Conservation (phyloP, 2,113 vertebrate genomes). For the Capreolus pygargus region DNA sequence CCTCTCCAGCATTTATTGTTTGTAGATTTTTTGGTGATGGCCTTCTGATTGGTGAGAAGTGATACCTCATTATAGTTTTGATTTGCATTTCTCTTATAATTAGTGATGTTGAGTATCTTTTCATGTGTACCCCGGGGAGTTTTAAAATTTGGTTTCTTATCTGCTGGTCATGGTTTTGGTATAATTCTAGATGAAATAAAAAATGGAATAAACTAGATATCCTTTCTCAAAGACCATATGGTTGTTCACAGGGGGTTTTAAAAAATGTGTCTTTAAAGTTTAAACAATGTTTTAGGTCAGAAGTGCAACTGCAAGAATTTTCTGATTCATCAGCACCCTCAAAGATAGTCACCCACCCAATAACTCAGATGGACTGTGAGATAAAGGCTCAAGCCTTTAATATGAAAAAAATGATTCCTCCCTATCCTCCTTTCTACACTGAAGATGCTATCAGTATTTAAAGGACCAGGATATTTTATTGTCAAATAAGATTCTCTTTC, state of each 20-base stretch:
- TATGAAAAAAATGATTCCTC: background rate
- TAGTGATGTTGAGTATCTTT: background rate
- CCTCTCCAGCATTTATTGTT: background rate
- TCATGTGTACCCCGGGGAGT: background rate
- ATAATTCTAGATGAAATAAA: constrained; percentile 10
- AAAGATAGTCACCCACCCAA: background rate
- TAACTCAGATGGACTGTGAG: background rate
- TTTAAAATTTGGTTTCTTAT: background rate
- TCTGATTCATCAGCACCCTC: background rate
- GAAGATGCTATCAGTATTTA: background rate
- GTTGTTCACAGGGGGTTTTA: background rate
- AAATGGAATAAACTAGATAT: background rate
- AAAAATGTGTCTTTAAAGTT: background rate
- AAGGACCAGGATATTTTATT: constrained; percentile 2
- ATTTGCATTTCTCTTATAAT: background rate
- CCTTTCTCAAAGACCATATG: background rate
- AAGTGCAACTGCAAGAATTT: background rate
- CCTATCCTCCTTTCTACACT: background rate
- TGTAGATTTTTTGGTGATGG: background rate
- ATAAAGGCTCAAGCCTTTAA: background rate
- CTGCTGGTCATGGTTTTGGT: background rate
- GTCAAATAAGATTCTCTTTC: constrained; percentile 26
- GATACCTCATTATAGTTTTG: background rate
- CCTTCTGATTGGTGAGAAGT: background rate
- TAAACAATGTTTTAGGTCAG: background rate